phyloP scores from a whole-genome alignment of 2,888 invertebrate species.

The Melieria omissa region DNA sequence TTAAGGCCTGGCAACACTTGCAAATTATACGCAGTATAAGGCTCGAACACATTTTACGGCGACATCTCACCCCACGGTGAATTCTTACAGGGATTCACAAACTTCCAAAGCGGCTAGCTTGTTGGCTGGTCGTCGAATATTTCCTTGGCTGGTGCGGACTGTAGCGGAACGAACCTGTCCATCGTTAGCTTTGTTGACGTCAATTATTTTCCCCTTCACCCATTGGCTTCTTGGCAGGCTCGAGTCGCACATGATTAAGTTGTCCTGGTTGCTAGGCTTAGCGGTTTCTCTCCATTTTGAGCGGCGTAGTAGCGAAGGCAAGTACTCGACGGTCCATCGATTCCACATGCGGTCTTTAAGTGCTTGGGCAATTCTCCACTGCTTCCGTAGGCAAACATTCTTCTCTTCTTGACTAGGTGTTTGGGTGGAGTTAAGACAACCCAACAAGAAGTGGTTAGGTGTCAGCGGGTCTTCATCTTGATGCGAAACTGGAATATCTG shows the following conservation, averaged over 20 bases:
- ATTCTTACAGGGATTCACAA: constrained; percentile 14
- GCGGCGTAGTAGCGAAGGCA: constrained; percentile 33
- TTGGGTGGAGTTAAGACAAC: constrained; percentile 32
- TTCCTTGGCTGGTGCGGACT: constrained; percentile 3
- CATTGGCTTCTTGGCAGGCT: constrained; percentile 33
- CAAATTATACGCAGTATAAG: too few relatives aligned
- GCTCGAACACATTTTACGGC: too few relatives aligned
- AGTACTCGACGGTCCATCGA: constrained; percentile 32
- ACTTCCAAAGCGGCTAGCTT: constrained; percentile 4
- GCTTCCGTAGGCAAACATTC: constrained; percentile 25
- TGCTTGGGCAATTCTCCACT: constrained; percentile 36
- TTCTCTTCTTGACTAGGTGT: constrained; percentile 30
- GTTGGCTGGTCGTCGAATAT: background rate
- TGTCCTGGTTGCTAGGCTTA: background rate
- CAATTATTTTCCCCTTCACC: constrained; percentile 29
- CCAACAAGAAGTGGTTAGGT: constrained; percentile 41
- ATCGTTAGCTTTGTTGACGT: constrained; percentile 11
- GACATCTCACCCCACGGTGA: constrained; percentile 7
- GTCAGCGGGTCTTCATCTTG: constrained; percentile 39
- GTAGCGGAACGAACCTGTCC: background rate
- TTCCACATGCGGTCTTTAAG: constrained; percentile 36
- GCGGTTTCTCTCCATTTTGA: constrained; percentile 33
- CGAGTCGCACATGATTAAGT: constrained; percentile 26
- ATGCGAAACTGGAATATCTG: constrained; percentile 34
- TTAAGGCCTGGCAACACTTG: too few relatives aligned